These are phyloP conservation scores for Gadopsis marmoratus DNA, from an alignment of 2,797 vertebrate genomes.

Conservation along the genomic window DNA sequence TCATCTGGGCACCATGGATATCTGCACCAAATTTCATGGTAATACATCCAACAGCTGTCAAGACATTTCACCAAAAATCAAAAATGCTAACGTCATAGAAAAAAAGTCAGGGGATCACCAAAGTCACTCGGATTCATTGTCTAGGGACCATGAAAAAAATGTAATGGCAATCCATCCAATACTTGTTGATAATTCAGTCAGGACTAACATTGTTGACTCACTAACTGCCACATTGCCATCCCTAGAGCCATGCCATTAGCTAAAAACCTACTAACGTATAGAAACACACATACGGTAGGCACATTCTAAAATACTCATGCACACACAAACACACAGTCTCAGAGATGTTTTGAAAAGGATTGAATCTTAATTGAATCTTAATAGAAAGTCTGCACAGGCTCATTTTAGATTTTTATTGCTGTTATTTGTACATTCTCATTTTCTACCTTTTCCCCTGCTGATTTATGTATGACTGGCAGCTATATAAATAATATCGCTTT, in stretches of 20 bases:
- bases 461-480: constrained; percentile 73
- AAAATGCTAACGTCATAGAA: neutral
- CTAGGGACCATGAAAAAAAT: neutral
- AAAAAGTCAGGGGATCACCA: neutral
- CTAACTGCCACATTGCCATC: too few species aligned
- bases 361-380: constrained; percentile 31
- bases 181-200: neutral
- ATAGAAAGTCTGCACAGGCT: constrained; percentile 10
- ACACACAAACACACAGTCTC: neutral
- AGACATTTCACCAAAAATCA: neutral
- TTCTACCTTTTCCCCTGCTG: constrained; percentile 47
- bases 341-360: constrained; percentile 12
- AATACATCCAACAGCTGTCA: neutral
- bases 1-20: neutral
- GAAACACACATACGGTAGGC: neutral
- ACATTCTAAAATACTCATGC: constrained; percentile 4
- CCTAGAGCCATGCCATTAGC: neutral
- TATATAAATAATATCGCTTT: constrained; percentile 47
- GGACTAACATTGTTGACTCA: neutral
- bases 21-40: neutral
- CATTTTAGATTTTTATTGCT: constrained; percentile 14
- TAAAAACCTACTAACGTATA: neutral
- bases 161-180: neutral
- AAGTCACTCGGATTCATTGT: neutral
- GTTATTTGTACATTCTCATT: constrained; percentile 48